A percentile compares a stretch with the other conserved stretches of the same genome.
phyloP scores from a whole-genome alignment of 2,888 invertebrate species.

The Theodoxus fluviatilis region DNA sequence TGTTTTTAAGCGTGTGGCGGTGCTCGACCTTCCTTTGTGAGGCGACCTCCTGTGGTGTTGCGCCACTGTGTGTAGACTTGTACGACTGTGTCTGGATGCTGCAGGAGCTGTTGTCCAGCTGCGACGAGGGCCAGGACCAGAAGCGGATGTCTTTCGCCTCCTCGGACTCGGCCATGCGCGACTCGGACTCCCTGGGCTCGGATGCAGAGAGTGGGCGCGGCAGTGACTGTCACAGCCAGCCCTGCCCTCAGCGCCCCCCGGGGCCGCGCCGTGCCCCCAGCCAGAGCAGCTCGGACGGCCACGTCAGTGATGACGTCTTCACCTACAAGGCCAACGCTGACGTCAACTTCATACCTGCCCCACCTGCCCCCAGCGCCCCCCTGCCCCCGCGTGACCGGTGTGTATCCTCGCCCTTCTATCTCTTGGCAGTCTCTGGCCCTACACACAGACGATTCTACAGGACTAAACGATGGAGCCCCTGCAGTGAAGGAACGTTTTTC shows the following conservation, averaged over 20 bases:
- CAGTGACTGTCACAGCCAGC: neutral
- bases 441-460: no score
- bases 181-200: constrained; percentile 33
- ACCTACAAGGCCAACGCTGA: neutral
- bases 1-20: no score
- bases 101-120: no score
- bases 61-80: no score
- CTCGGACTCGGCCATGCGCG: constrained; percentile 34
- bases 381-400: constrained; percentile 16
- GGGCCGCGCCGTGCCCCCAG: neutral
- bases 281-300: neutral
- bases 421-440: no score
- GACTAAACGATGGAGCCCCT: no score
- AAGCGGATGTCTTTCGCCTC: constrained; percentile 32
- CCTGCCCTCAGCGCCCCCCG: neutral
- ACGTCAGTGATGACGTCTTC: neutral
- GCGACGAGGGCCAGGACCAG: constrained; percentile 26
- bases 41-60: no score
- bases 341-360: neutral
- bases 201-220: constrained; percentile 15
- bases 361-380: constrained; percentile 3
- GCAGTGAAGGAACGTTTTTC: no score
- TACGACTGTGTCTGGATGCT: no score
- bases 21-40: no score
- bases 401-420: neutral